A percentile compares a stretch with the other conserved stretches of the same genome.
Conservation (phyloP, 1,140 invertebrate genomes). For the Cydia splendana region DNA sequence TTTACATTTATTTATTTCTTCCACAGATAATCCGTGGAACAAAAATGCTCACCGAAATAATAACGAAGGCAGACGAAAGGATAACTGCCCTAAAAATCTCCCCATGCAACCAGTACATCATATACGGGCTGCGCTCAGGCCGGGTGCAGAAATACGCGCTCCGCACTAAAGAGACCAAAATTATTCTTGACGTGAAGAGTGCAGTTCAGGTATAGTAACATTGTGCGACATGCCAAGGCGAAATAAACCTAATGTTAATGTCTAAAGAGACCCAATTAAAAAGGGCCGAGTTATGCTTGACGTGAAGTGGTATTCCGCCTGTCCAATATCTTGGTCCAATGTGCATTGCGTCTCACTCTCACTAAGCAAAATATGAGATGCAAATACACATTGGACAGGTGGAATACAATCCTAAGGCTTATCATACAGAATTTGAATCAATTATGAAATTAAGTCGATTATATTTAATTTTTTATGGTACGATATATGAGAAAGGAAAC, state of each 20-base stretch:
- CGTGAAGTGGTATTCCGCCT: too few relatives aligned
- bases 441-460: too few relatives aligned
- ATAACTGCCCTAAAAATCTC: constrained; percentile 65
- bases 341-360: too few relatives aligned
- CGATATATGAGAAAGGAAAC: too few relatives aligned
- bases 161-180: constrained; percentile 55
- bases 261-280: background rate
- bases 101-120: constrained; percentile 69
- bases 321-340: too few relatives aligned
- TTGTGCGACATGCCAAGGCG: background rate
- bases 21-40: constrained; percentile 68
- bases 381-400: too few relatives aligned
- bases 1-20: constrained; percentile 16
- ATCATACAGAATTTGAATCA: too few relatives aligned
- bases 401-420: too few relatives aligned
- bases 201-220: constrained; percentile 41
- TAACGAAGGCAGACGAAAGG: constrained; percentile 53
- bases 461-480: too few relatives aligned
- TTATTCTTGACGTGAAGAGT: constrained; percentile 64
- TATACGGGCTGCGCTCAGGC: constrained; percentile 63
- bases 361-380: too few relatives aligned
- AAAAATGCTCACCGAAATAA: constrained; percentile 67
- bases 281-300: too few relatives aligned
- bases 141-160: constrained; percentile 58
- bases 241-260: background rate